Percentiles rank a stretch among this genome's conserved stretches.
Evolutionary conservation across 2,113 vertebrate genomes (phyloP).

Genomic region (Gopherus flavomarginatus): DNA sequence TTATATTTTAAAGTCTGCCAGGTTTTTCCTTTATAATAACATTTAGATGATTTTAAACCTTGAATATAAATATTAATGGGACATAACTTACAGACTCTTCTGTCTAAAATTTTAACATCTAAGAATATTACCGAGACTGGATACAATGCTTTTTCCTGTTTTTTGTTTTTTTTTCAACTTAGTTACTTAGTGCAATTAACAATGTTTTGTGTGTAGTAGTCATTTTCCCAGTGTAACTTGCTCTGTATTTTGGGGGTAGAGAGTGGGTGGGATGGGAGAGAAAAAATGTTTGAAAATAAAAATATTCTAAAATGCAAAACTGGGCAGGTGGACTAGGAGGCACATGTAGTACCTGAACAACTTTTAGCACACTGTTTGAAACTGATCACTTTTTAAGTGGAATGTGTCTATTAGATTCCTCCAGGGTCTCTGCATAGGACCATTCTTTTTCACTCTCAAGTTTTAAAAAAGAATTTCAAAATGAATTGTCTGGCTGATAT

Average conservation of each 20-base stretch:
- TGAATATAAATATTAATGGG: not conserved
- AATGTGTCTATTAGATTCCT: not conserved
- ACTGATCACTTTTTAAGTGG: not conserved
- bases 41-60: not conserved
- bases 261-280: not conserved
- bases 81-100: not conserved
- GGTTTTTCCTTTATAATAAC: accelerated
- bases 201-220: not conserved
- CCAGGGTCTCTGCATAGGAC: not conserved
- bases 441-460: not conserved
- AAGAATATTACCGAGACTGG: not conserved
- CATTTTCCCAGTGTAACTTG: not conserved
- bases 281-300: not conserved
- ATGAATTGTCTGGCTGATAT: not conserved
- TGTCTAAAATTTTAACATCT: not conserved
- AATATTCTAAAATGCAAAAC: not conserved
- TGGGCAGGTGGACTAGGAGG: not conserved
- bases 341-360: not conserved
- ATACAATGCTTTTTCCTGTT: not conserved
- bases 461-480: not conserved
- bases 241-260: not conserved
- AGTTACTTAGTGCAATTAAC: not conserved
- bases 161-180: not conserved
- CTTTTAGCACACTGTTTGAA: not conserved
- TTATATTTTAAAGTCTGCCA: not conserved